Conservation (phyloP, 1,140 invertebrate genomes). For the Drosophila seguyi region DNA sequence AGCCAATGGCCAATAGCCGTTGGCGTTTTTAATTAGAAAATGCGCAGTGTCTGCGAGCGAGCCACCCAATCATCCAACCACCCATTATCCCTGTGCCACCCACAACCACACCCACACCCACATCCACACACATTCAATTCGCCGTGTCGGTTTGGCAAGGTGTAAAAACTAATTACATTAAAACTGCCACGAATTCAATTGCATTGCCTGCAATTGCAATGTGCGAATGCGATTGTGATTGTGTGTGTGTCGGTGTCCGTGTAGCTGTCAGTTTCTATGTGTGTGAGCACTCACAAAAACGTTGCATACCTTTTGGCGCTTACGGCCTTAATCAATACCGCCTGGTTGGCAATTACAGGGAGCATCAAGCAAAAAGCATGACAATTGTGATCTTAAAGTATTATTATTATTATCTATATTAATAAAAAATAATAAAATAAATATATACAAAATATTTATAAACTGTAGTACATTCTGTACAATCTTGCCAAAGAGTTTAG, state of each 20-base stretch:
- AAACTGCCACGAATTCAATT: constrained; percentile 83
- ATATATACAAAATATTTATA: neutral
- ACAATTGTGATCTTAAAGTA: neutral
- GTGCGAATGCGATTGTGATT: constrained; percentile 12
- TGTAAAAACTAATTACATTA: constrained; percentile 83
- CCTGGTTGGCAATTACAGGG: constrained; percentile 48
- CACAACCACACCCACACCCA: neutral
- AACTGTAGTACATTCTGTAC: neutral
- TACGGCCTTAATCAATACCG: constrained; percentile 67
- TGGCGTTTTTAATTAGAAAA: constrained; percentile 81
- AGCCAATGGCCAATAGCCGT: constrained; percentile 74
- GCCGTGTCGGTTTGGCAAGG: constrained; percentile 63
- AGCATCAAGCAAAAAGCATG: constrained; percentile 13
- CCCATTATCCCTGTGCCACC: neutral
- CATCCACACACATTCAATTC: constrained; percentile 39
- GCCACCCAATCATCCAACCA: constrained; percentile 1
- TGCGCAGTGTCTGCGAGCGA: constrained; percentile 41
- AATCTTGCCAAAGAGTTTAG: neutral
- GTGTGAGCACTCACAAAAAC: constrained; percentile 39
- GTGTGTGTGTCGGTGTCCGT: constrained; percentile 30
- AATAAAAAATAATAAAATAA: neutral
- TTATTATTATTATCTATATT: too few relatives aligned
- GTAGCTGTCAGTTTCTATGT: constrained; percentile 34
- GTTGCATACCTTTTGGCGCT: constrained; percentile 64
- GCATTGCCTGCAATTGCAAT: constrained; percentile 60